Evolutionary conservation across 2,888 invertebrate species (phyloP), one percentile per base, ranked within the genome.

Genomic region (Coremacera marginata): DNA sequence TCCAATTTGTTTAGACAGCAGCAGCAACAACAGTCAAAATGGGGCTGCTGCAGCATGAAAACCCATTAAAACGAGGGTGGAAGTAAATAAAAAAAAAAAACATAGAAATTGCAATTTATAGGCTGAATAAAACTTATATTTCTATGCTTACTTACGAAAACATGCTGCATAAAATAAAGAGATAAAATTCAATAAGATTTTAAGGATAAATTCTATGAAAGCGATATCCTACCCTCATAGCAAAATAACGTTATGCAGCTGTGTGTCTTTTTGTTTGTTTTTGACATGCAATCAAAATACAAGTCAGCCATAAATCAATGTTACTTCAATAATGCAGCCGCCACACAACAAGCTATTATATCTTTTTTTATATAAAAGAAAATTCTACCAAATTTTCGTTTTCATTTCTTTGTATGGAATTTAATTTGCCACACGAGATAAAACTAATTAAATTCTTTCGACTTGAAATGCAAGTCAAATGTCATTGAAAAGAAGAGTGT

Each of bases 51-150:
- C 60, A 67, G 44, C 44, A 67, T 67, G 49, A 51, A 51, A 68
- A 68, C 16, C 51, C 68, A 51, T 68, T 68, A 68, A 49, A 51
- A 68, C 2, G 68, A 25, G 68, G n/a, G 22, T 51, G 68, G 8
- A 68, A 2, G 22, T 51, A 27, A 60, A 19, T 60, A 27, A 60
- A 27, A 16, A 51, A 16, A 27, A 14, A 60, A 27, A 27, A 14
- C 14, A 25, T 0, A 49, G n/a, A n/a, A 68, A 68, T 27, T 68
- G 51, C 68, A 68, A 51, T 68, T 51, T 68, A 44, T 44, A 14
- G 44, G 44, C 44, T 44, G 44, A 44, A 44, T 44, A 44, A 44
- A 44, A 44, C 11, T 44, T 44, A 11, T 44, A 1, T 31, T 31
- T 37, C 14, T 14, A 11, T 44, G 44, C 44, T 44, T 44, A 44